phyloP scores from a whole-genome alignment of 2,888 invertebrate genomes.

The Drosophila ochracea region DNA sequence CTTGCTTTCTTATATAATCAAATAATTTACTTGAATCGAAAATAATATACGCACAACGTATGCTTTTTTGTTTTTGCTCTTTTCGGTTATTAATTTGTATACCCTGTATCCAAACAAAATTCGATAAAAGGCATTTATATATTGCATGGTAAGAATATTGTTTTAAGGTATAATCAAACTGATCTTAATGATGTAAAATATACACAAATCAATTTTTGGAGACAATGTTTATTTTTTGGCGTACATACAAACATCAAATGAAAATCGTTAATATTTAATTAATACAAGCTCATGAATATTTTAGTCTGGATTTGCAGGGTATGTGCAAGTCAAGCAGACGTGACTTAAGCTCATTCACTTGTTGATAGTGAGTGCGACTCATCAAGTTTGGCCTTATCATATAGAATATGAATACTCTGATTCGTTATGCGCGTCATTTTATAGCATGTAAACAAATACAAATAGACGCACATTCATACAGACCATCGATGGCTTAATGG shows the following conservation, averaged over 20 bases:
- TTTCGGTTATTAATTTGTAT: slow-evolving; percentile 39
- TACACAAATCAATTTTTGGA: not conserved
- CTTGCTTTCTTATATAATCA: slow-evolving; percentile 42
- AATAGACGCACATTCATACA: slow-evolving; percentile 17
- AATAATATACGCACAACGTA: slow-evolving; percentile 13
- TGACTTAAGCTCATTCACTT: slow-evolving; percentile 4
- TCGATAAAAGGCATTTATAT: not conserved
- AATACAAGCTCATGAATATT: not conserved
- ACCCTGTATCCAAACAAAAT: not conserved
- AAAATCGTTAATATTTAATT: not conserved
- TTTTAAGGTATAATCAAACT: not conserved
- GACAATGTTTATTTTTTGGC: not conserved
- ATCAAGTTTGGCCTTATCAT: slow-evolving; percentile 19
- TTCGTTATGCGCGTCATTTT: slow-evolving; percentile 30
- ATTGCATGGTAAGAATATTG: not conserved
- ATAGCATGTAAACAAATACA: slow-evolving; percentile 50
- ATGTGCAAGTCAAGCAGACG: not conserved
- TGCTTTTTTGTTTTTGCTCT: slow-evolving; percentile 23
- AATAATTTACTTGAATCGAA: slow-evolving; percentile 30
- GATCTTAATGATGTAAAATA: not conserved
- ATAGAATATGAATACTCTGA: slow-evolving; percentile 4
- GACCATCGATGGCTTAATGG: slow-evolving; percentile 17
- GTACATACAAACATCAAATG: not conserved
- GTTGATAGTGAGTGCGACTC: slow-evolving; percentile 6
- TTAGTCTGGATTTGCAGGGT: not conserved